Base-by-base conservation (phyloP, 2,113 vertebrate genomes). In the Rhipidura dahli region DNA sequence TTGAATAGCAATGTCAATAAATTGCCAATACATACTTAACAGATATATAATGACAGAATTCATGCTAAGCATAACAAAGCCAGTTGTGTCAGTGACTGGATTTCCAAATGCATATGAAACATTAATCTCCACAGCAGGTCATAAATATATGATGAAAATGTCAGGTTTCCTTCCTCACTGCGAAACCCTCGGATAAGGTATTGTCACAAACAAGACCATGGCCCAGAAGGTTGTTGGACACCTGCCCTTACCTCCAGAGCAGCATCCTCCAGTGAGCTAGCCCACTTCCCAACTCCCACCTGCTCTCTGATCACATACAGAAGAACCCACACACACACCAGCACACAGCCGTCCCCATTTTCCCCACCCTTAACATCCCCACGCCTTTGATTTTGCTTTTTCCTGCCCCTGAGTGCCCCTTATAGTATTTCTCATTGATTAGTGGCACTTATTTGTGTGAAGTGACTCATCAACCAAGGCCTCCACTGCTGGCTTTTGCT, bases 1-100 rank as follows among this genome's bases (percentile, higher is more conserved):
- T 92, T 97, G 96, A 98, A 97, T 96, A 97, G 87, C 84, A 97
- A 97, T 95, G 95, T 97, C 97, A 97, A 96, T 97, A 97, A 96
- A 94, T 96, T 95, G 73, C 79, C 97, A 97, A 98, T 97, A 98
- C 96, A 95, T 94, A 91, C n/a, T 94, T 95, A 73, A 64, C 69
- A 93, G 91, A 82, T 30, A 94, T 59, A 89, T 94, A 94, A 90
- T 80, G 80, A 81, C 86, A 95, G 95, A 90, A 95, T 91, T 90
- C 89, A 89, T 87, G 72, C 80, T 96, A 92, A 87, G 49, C 83
- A 76, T 87, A 91, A 86, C 75, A 92, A 95, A 93, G 42, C 54
- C 64, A 49, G 27, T 94, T 91, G 77, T 71, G 70, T 57, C 61
- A 95, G 89, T 27, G 61, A 82, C 93, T 66, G 10, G 61, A 78